These are phyloP conservation scores for Diploptera punctata DNA, from an alignment of 2,888 invertebrate species.

Conservation along the genomic window DNA sequence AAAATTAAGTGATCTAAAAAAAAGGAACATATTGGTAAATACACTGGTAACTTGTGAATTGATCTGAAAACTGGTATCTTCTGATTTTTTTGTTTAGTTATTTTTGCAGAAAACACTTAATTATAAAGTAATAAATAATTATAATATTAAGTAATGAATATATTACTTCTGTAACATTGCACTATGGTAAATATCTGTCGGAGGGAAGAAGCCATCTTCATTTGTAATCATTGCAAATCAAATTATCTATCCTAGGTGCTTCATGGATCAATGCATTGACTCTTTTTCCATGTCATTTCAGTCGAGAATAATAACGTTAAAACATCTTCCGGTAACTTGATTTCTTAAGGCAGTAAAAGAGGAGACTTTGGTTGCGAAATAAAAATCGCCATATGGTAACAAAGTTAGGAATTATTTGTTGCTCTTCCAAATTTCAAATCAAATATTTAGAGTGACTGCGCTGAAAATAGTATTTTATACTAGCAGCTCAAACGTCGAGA, in stretches of 20 bases:
- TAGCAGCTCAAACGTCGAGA: background rate
- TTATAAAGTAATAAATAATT: constrained; percentile 26
- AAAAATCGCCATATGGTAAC: constrained; percentile 37
- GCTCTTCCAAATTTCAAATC: constrained; percentile 14
- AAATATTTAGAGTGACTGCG: background rate
- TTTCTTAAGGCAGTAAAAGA: constrained; percentile 42
- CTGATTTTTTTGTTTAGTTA: constrained; percentile 11
- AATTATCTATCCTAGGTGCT: constrained; percentile 25
- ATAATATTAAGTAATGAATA: constrained; percentile 32
- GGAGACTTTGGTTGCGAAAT: constrained; percentile 37
- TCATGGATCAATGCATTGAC: constrained; percentile 29
- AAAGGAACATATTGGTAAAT: constrained; percentile 42
- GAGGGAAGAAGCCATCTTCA: constrained; percentile 33
- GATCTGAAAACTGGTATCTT: constrained; percentile 27
- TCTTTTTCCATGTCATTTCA: constrained; percentile 27
- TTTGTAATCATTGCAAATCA: constrained; percentile 33
- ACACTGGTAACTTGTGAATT: constrained; percentile 42
- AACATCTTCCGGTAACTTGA: constrained; percentile 40
- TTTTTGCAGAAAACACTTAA: constrained; percentile 27
- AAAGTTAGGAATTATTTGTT: constrained; percentile 33
- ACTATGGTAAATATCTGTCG: constrained; percentile 32
- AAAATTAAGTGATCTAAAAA: constrained; percentile 28
- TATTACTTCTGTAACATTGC: constrained; percentile 34
- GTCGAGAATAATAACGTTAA: constrained; percentile 21
- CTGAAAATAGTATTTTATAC: background rate